Base-by-base conservation (phyloP, 2,888 invertebrate genomes). In the Eupeodes luniger region DNA sequence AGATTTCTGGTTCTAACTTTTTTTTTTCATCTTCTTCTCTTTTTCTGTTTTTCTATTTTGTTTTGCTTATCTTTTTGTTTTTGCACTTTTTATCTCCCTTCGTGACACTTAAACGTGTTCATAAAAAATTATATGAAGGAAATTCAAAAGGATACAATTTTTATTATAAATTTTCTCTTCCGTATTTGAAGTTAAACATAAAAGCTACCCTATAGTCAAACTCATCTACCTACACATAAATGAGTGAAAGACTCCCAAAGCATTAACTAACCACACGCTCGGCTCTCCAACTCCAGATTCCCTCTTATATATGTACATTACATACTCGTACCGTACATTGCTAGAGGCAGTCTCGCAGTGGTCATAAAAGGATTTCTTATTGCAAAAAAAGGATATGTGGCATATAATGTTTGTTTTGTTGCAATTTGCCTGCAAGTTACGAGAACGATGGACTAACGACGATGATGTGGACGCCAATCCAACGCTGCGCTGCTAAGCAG, bases 61-160 rank as follows among this genome's bases (percentile, higher is more conserved):
- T 47, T 55, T 19, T 9, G 36, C 10, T 61, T 19, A 11, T 49
- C 40, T 40, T 44, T 2, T 55, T 57, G 53, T 70, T 74, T 11
- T 11, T 11, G 14, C 64, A 44, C 6, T 34, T 16, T 61, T 34
- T 14, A 34, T 79, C n/a, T 69, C 67, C 61, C 84, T 69, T 80
- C 66, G 84, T 72, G 79, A 76, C 61, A 80, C 84, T 87, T 62
- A 61, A 53, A 76, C 59, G 69, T 75, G 62, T 16, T 61, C 19
- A 34, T 49, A 59, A 69, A 82, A 75, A 83, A 64, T 14, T 66
- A 40, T 66, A 47, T 27, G 19, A 47, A 75, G 74, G 78, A 78
- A 82, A 82, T 83, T 83, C 47, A 53, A 87, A 83, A 84, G 80
- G 84, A 84, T 77, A 75, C 84, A 84, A 74, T 87, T 82, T 84